Percentiles rank a stretch among this genome's conserved stretches.
Conservation (phyloP, 2,888 invertebrate species). For the Drosophila lacicola region DNA sequence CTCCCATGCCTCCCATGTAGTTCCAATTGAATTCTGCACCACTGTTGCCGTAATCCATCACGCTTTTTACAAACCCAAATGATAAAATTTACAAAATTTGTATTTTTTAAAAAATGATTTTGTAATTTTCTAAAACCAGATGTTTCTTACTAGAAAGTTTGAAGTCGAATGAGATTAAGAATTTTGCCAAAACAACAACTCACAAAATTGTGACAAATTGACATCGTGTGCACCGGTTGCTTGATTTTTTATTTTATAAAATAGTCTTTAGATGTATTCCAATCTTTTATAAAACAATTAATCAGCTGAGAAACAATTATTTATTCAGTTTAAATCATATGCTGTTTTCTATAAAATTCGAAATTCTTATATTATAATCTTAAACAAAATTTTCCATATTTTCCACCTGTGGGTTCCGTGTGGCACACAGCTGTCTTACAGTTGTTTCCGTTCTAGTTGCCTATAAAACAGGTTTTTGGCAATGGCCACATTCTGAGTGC, state of each 20-base stretch:
- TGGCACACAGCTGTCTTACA: constrained; percentile 56
- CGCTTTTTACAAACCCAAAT: constrained; percentile 12
- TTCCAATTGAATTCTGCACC: constrained; percentile 62
- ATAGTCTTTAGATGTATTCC: neutral
- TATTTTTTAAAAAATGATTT: constrained; percentile 10
- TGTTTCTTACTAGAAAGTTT: constrained; percentile 28
- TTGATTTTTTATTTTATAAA: neutral
- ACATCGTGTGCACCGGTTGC: constrained; percentile 1
- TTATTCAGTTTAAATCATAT: neutral
- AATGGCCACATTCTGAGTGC: constrained; percentile 4
- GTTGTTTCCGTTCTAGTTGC: constrained; percentile 1
- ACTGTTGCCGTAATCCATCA: constrained; percentile 54
- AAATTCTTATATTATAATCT: neutral
- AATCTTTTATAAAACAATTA: neutral
- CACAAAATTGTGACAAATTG: neutral
- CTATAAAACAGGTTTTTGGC: constrained; percentile 23
- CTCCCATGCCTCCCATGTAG: constrained; percentile 44
- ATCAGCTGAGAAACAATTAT: neutral
- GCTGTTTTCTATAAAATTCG: neutral
- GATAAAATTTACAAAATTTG: constrained; percentile 17
- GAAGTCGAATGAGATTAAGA: constrained; percentile 34
- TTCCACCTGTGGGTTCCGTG: constrained; percentile 41
- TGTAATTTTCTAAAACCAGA: constrained; percentile 24
- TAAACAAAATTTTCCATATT: constrained; percentile 1
- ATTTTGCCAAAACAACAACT: too few relatives aligned